A percentile compares a stretch with the other conserved stretches of the same genome.
phyloP scores from a whole-genome alignment of 2,888 invertebrate genomes.

The Coremacera marginata region DNA sequence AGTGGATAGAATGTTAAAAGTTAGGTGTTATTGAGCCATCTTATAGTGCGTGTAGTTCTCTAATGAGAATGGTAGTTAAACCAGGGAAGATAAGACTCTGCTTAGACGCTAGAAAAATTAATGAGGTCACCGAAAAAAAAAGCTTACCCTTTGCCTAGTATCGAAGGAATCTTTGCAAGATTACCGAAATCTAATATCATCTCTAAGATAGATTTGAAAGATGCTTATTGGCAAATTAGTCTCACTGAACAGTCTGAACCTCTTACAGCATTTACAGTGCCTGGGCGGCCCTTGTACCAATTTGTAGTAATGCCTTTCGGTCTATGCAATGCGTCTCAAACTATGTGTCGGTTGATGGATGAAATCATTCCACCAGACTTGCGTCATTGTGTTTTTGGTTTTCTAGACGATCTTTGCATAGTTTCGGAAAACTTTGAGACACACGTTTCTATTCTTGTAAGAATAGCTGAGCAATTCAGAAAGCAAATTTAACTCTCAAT shows the following conservation, averaged over 20 bases:
- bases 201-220: slow-evolving; percentile 8
- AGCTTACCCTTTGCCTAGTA: background rate
- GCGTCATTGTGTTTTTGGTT: slow-evolving; percentile 23
- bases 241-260: slow-evolving; percentile 21
- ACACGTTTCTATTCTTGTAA: background rate
- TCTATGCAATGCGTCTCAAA: slow-evolving; percentile 33
- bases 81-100: slow-evolving; percentile 33
- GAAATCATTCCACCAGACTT: too few relatives aligned
- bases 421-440: background rate
- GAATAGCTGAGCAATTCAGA: background rate
- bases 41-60: slow-evolving; percentile 29
- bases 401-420: background rate
- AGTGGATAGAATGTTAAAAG: background rate
- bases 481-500: slow-evolving; percentile 10
- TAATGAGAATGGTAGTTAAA: slow-evolving; percentile 28
- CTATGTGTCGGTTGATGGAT: background rate
- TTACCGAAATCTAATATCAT: background rate
- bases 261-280: slow-evolving; percentile 40
- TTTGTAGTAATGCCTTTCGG: slow-evolving; percentile 41
- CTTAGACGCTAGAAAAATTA: slow-evolving; percentile 26
- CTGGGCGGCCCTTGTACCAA: slow-evolving; percentile 39
- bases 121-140: background rate
- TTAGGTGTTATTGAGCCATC: slow-evolving; percentile 4
- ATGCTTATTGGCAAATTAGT: slow-evolving; percentile 40
- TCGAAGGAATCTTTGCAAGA: background rate